Conservation (phyloP, 2,113 vertebrate genomes). For the Zapus hudsonius region DNA sequence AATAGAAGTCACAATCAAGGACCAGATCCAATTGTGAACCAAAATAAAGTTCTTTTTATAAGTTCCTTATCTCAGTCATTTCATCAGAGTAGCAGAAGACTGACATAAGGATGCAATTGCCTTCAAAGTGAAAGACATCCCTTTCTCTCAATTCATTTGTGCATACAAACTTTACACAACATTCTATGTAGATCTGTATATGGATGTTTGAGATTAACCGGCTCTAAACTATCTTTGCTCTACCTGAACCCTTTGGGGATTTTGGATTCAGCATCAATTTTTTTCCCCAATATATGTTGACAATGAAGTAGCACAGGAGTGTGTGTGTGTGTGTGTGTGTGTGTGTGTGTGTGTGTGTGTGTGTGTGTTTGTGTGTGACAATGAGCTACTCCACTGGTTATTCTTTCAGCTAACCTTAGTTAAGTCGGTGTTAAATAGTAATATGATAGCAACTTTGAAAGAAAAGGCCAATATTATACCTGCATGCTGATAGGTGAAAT, state of each 20-base stretch:
- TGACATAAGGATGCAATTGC: background rate
- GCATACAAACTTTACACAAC: background rate
- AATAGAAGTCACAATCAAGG: too few relatives aligned
- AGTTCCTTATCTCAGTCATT: background rate
- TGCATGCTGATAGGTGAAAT: constrained; percentile 63
- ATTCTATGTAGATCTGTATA: background rate
- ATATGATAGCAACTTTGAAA: constrained; percentile 69
- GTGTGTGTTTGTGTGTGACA: too few relatives aligned
- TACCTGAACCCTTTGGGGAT: background rate
- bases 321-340: too few relatives aligned
- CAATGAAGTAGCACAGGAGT: background rate
- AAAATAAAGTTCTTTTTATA: background rate
- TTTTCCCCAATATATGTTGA: background rate
- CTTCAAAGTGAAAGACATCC: background rate
- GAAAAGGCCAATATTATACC: constrained; percentile 75
- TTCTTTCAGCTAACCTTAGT: too few relatives aligned
- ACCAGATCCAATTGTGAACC: background rate
- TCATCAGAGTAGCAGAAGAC: background rate
- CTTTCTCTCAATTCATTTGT: background rate
- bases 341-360: too few relatives aligned
- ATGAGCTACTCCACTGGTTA: too few relatives aligned
- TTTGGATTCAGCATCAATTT: background rate
- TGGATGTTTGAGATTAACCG: background rate
- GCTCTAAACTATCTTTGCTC: background rate
- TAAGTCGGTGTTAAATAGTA: too few relatives aligned